Evolutionary conservation across 2,888 invertebrate species (phyloP), one percentile per base, ranked within the genome.

Genomic region (Rotaria macrura): DNA sequence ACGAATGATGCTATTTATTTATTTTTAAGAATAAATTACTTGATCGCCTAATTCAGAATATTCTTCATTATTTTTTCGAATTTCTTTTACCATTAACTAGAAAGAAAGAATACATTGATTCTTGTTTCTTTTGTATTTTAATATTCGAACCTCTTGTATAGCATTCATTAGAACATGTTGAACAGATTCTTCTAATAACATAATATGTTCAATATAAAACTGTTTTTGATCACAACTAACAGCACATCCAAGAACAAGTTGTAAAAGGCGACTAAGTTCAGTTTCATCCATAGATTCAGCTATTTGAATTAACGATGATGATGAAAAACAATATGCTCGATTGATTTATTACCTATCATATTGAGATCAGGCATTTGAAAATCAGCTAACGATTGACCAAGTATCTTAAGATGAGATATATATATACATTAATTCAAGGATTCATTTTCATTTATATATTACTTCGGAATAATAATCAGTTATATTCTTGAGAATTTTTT

Each of bases 161-260:
- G 96, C 96, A 89, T 95, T 94, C 96, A 96, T 97, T 88, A 97
- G 95, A 86, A 94, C 95, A 88, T 95, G 94, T 90, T 97, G 97
- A 40, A 96, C 94, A 84, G 94, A 93, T 89, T 96, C 94, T 90
- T 96, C 96, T 93, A 97, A 93, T 88, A 93, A 93, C 95, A 96
- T 96, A 88, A 97, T 96, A 88, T 94, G 93, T 87, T 95, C 95
- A 87, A 97, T 96, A 89, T 96, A 96, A 88, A 94, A 94, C 90
- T 96, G 95, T 90, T 97, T 96, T 88, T 94, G 93, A 85, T 94
- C 93, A 91, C 97, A 97, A 91, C 97, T 96, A 55, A 97, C 95
- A 87, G 97, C 97, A 93, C 96, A 96, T 85, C 95, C 96, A 87
- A 97, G 92, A 86, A 97, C 94, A 88, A 97, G 92, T 91, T 97